Evolutionary conservation across 2,888 invertebrate genomes (phyloP), one percentile per base, ranked within the genome.

Genomic region (Polydrusus pterygomalis): DNA sequence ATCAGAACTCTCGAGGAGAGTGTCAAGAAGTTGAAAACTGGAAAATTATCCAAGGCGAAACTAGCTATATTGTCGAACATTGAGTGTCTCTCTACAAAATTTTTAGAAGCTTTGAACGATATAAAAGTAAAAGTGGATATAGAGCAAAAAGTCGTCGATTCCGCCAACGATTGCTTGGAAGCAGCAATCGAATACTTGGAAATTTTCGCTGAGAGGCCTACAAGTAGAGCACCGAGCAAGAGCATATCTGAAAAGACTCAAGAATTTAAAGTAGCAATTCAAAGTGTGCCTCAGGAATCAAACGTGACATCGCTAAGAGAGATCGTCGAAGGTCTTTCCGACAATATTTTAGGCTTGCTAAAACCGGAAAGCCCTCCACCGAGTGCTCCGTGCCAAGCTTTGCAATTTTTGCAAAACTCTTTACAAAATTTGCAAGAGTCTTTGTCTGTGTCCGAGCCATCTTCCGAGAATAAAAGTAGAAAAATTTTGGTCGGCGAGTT

Each of bases 361-460:
- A 71, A 78, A 49, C 74, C 79, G 13, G 82, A 82, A 75, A 78
- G 75, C 54, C 45, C 70, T 62, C 62, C 73, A 18, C 77, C 80
- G 56, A 54, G 77, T 64, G 45, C 38, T 10, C 70, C 77, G 8
- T 82, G 80, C 64, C 76, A 80, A 49, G 78, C 81, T 5, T 58
- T 87, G n/a, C 80, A 81, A 60, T 80, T 79, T 25, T 75, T 87
- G 6, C 84, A 85, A 79, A 81, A 81, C 38, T 81, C 83, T 30
- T 79, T 87, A 18, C 83, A 85, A 79, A 82, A 80, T 60, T 77
- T 87, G 38, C 86, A 86, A 79, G 85, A 87, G 74, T 77, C 81
- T 10, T 77, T 87, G 13, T 76, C 80, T 10, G 79, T 79, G 11
- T 69, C 80, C 5, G 83, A 83, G 45, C 65, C 81, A 38, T 78